Percentiles rank a stretch among this genome's conserved stretches.
Conservation (phyloP, 64 coral and sea anemone species). For the Dendrophyllia cribrosa region DNA sequence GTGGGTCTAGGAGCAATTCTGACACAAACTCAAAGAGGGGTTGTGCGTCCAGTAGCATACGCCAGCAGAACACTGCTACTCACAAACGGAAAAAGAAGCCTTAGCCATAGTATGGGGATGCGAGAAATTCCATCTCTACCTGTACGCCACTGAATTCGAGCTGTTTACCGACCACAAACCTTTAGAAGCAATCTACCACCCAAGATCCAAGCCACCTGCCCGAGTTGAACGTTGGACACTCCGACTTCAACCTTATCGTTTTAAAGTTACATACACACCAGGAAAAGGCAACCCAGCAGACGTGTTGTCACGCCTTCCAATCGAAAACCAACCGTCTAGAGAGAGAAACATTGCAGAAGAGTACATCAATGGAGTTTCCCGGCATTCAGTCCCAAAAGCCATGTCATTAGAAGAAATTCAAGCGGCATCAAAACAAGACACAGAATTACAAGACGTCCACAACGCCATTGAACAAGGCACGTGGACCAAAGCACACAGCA, state of each 20-base stretch:
- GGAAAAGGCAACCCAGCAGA: conserved; percentile 36
- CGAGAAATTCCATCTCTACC: conserved; percentile 60
- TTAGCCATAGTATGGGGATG: too few relatives aligned
- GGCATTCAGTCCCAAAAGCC: not conserved
- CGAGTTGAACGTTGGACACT: conserved; percentile 44
- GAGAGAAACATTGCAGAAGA: conserved; percentile 20
- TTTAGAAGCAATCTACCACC: conserved; percentile 55
- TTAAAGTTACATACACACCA: conserved; percentile 17
- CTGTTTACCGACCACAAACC: conserved; percentile 65
- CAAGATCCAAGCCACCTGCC: not conserved
- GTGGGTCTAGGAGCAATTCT: conserved; percentile 26
- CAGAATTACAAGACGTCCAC: not conserved
- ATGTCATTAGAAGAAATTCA: not conserved
- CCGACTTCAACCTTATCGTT: conserved; percentile 55
- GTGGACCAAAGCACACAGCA: not conserved
- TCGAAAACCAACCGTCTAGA: not conserved
- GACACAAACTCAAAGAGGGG: conserved; percentile 31
- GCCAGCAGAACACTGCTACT: conserved; percentile 33
- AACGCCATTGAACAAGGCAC: not conserved
- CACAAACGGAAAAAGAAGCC: too few relatives aligned
- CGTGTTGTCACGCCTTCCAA: conserved; percentile 15
- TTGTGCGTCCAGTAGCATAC: not conserved
- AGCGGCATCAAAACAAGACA: not conserved
- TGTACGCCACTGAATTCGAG: conserved; percentile 49
- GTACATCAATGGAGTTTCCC: not conserved